Evolutionary conservation across 2,888 invertebrate genomes (phyloP), one percentile per base, ranked within the genome.

Genomic region (Archaeoteleia sp.): DNA sequence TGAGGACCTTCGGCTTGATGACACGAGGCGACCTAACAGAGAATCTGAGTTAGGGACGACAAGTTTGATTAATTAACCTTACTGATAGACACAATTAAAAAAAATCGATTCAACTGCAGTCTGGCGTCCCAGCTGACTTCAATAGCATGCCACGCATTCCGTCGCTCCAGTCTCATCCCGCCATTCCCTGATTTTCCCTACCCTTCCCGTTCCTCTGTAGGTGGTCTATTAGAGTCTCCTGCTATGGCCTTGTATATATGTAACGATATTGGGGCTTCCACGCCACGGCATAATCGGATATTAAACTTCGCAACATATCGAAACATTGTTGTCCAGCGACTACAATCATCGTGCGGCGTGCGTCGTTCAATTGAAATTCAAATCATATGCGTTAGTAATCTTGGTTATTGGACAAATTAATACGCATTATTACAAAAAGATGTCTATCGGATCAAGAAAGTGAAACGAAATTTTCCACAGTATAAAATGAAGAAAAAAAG

Each of bases 211-310:
- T 30, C 10, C 43, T 57, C 39, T 49, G n/a, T 37, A 14, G n/a
- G n/a, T n/a, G n/a, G n/a, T n/a, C n/a, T 54, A 58, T 54, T 32
- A 42, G 60, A 46, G 65, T 71, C 45, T 58, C 45, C 29, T 34
- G 43, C 51, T 51, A 48, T 7, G 27, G 39, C 27, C 34, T 32
- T 9, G 5, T 42, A 45, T 48, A 17, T 57, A 25, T 61, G 61
- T 61, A 67, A 67, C 66, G 43, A 65, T 70, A 73, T 73, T 71
- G 72, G 63, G 58, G 51, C 54, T 32, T 53, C 54, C 49, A 61
- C 66, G 53, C 54, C 67, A 67, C n/a, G n/a, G n/a, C n/a, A 67
- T 74, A 71, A 71, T 72, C 68, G 71, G 69, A 71, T 75, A 72
- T 73, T 73, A 72, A 63, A 61, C 60, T 55, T 60, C 62, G 57